Evolutionary conservation across 2,797 vertebrate genomes (phyloP), one percentile per base, ranked within the genome.

Genomic region (Galagoides demidoff): DNA sequence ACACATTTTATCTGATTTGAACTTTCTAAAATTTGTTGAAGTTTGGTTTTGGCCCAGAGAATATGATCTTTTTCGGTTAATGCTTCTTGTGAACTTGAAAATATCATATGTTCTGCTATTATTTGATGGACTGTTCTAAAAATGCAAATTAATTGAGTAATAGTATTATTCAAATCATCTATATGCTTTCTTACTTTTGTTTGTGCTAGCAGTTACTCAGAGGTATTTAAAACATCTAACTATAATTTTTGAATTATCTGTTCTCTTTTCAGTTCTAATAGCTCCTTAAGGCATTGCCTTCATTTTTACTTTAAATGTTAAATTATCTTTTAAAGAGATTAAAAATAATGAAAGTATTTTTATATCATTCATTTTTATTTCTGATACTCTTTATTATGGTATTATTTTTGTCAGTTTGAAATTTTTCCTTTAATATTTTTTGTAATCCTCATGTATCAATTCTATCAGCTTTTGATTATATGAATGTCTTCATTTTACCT

Each of bases 301-400:
- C 27, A 37, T 82, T 82, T 49, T 90, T 23, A 37, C 31, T 90
- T 90, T 71, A 90, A 71, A 71, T 17, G 52, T 34, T 61, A 90
- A 73, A 49, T 83, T 83, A 91, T 74, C 89, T 74, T 73, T 83
- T 91, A 63, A 91, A 83, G 43, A 74, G 43, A 74, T 37, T 74
- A 37, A 71, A 61, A 49, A 71, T 78, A 22, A 63, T 78, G 13
- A 82, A 90, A 81, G 14, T 71, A 22, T 31, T 61, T 73, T 83
- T 12, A 49, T 61, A 61, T 61, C 45, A 34, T 11, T 43, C 52
- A 71, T 82, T 71, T 90, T 78, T 61, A 82, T 49, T 82, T 11
- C 55, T 71, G 23, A 16, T 49, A 22, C 43, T 77, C 43, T 37
- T 66, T 25, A 66, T 78, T 66, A 31, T 77, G 31, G 43, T 52